Evolutionary conservation across 2,797 vertebrate genomes (phyloP), one percentile per base, ranked within the genome.

Genomic region (Clarias pachynema): DNA sequence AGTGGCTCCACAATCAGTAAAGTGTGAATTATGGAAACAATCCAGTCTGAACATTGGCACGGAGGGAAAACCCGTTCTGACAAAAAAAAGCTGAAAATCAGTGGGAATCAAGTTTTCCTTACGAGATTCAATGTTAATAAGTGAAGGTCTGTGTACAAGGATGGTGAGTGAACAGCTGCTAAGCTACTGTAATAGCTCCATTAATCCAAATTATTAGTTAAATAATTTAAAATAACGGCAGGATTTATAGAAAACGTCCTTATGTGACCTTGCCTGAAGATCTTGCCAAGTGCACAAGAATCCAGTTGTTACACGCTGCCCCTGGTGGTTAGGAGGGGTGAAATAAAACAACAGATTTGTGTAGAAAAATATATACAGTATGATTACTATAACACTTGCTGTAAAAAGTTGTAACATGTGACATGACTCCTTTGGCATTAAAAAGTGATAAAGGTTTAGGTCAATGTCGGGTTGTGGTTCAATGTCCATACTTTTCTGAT

Each of bases 211-310:
- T 53, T 74, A 53, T 74, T n/a, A 44, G 69, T 10, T n/a, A 7
- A 73, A 74, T 53, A 40, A 29, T 3, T 53, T 15, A 26, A 26
- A 26, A 26, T 9, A 18, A 12, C 29, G 44, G 15, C 44, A 75
- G 73, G 20, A 56, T 75, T 74, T 75, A 22, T 31, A 75, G 73
- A 75, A 75, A 75, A 34, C 18, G 4, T 75, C 16, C 56, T 75
- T 56, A 57, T 12, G 15, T 77, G 20, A 59, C 74, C 74, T 77
- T 34, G 53, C 29, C 22, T 26, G 26, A 34, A 34, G 18, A 22
- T 14, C 56, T 59, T 12, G 16, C 53, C 53, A 57, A 22, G 68
- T 72, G 37, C 37, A 31, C 49, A 53, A 74, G 37, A n/a, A 44
- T 49, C 4, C 5, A n/a, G 24, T 24, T 49, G 12, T 49, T 73